Evolutionary conservation across 1,140 invertebrate species (phyloP).

Genomic region (Eueides isabella): DNA sequence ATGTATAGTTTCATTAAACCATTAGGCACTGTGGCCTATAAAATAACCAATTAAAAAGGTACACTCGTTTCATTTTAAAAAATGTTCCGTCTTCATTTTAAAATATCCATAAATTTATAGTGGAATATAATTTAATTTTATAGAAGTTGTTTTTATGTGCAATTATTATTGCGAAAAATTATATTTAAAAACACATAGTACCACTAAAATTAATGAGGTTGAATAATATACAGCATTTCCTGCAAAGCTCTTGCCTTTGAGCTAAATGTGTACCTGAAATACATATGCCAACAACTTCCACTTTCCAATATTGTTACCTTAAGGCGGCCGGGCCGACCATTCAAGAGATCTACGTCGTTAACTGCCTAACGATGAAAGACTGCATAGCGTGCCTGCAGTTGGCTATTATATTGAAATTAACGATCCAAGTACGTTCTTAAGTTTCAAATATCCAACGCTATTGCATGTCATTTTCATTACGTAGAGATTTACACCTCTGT

Average conservation of each 20-base stretch:
- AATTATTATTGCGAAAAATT: background rate
- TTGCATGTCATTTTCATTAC: conserved; percentile 21
- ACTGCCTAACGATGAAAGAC: conserved; percentile 38
- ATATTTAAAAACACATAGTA: background rate
- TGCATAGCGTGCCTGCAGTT: conserved; percentile 40
- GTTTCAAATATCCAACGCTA: conserved; percentile 26
- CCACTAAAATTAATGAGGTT: conserved; percentile 22
- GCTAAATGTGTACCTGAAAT: conserved; percentile 34
- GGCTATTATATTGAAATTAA: conserved; percentile 41
- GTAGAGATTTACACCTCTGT: conserved; percentile 10
- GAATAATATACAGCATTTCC: conserved; percentile 25
- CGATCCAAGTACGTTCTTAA: conserved; percentile 38
- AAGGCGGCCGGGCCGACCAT: conserved; percentile 30
- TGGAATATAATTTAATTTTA: background rate
- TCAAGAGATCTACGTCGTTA: conserved; percentile 41
- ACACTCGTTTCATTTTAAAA: too few species aligned
- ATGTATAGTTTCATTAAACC: too few species aligned
- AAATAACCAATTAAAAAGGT: too few species aligned
- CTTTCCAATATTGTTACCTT: conserved; percentile 40
- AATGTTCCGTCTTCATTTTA: background rate
- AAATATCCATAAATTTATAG: background rate
- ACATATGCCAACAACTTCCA: conserved; percentile 35
- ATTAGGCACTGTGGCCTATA: too few species aligned
- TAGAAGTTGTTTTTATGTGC: background rate
- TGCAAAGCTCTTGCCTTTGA: conserved; percentile 31